A percentile compares a stretch with the other conserved stretches of the same genome.
Evolutionary conservation across 2,113 vertebrate genomes (phyloP).

Genomic region (Myrmecophaga tridactyla): DNA sequence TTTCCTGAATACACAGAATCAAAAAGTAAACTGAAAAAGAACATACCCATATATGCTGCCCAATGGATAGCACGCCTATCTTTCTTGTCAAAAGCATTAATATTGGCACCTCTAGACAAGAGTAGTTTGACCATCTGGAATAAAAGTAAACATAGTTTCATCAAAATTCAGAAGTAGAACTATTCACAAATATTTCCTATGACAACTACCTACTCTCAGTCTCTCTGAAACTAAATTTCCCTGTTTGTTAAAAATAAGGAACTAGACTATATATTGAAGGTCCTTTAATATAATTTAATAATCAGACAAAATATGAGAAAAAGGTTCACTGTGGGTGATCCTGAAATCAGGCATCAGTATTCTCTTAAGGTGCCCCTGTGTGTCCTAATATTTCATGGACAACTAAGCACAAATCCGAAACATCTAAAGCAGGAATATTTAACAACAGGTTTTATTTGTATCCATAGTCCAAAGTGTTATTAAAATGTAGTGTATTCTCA

Average conservation of each 20-base stretch:
- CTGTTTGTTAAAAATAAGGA: background rate
- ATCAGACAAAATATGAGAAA: background rate
- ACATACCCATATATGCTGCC: conserved; percentile 99
- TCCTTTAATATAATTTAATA: background rate
- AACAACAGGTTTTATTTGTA: conserved; percentile 12
- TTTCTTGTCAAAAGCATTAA: conserved; percentile 99
- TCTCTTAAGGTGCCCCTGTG: conserved; percentile 18
- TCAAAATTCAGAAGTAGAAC: conserved; percentile 14
- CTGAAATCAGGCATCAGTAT: background rate
- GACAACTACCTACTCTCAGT: background rate
- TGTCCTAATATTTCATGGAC: conserved; percentile 15
- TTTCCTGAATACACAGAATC: background rate
- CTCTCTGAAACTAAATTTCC: background rate
- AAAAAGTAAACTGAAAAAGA: conserved; percentile 32
- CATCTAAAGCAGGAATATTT: conserved; percentile 4
- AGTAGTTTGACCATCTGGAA: conserved; percentile 97
- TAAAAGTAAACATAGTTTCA: conserved; percentile 61
- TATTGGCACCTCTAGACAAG: conserved; percentile 97
- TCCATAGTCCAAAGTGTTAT: background rate
- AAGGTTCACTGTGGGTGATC: background rate
- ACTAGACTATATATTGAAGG: background rate
- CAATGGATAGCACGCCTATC: conserved; percentile 98
- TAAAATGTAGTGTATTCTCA: conserved; percentile 16
- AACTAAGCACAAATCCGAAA: conserved; percentile 14
- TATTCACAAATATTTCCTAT: background rate